These are phyloP conservation scores for Pangasius mekongensis DNA, from an alignment of 2,797 vertebrate species.

Conservation along the genomic window DNA sequence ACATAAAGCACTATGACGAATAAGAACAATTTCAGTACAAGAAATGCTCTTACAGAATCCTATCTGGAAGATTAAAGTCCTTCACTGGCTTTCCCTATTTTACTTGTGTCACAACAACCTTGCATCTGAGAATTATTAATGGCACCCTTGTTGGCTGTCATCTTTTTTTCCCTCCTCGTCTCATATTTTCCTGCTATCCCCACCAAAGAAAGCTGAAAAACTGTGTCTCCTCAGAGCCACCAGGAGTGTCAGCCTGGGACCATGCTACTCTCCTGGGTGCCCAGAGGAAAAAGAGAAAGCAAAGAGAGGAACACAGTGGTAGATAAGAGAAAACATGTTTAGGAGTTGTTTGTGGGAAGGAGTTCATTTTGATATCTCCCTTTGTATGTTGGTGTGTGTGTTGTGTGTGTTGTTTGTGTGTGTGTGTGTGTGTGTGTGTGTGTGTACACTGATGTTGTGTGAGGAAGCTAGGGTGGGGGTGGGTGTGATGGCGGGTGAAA, in stretches of 20 bases:
- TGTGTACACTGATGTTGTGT: slow-evolving; percentile 57
- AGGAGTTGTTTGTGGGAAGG: slow-evolving; percentile 17
- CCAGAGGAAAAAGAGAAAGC: background rate
- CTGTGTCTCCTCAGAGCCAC: slow-evolving; percentile 57
- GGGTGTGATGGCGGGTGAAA: slow-evolving; percentile 78
- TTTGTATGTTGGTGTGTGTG: slow-evolving; percentile 21
- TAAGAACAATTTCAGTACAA: slow-evolving; percentile 39
- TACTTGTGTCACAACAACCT: slow-evolving; percentile 76
- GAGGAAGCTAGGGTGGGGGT: slow-evolving; percentile 60
- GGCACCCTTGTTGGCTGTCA: slow-evolving; percentile 77
- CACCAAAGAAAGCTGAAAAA: slow-evolving; percentile 56
- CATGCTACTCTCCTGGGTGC: background rate
- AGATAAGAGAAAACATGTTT: slow-evolving; percentile 30
- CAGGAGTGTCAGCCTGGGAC: slow-evolving; percentile 29
- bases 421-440: slow-evolving; percentile 24
- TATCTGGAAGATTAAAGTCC: slow-evolving; percentile 72
- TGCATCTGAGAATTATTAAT: slow-evolving; percentile 81
- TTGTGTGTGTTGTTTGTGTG: slow-evolving; percentile 22
- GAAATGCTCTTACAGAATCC: slow-evolving; percentile 76
- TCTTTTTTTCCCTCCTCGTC: slow-evolving; percentile 67
- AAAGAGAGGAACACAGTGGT: slow-evolving; percentile 58
- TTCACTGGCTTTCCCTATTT: slow-evolving; percentile 74
- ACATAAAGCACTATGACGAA: slow-evolving; percentile 24
- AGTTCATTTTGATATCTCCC: slow-evolving; percentile 48
- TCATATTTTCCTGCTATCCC: slow-evolving; percentile 56